Evolutionary conservation across 2,113 vertebrate species (phyloP), one percentile per base, ranked within the genome.

Genomic region (Callopanchax toddi): DNA sequence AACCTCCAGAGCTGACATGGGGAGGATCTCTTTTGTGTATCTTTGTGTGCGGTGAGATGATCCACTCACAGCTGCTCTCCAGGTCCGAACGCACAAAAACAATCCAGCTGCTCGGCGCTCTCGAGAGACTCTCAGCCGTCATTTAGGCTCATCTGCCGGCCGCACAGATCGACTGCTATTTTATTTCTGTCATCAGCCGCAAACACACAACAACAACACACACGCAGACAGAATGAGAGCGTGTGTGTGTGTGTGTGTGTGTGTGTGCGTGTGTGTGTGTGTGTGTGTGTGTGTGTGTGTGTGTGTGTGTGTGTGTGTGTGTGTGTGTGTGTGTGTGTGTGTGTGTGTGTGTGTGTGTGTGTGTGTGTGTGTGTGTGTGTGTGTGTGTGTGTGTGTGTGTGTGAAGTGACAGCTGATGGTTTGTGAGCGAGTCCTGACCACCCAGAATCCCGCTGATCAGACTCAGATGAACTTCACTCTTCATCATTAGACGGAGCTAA

Each of bases 61-160:
- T 87, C 74, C 74, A 74, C 84, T 83, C 67, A 81, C 94, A 94
- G 93, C 92, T 94, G 94, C 92, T 92, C 87, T 85, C 84, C 86
- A 89, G 89, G 86, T 89, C 87, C 61, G 12, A 40, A 57, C 44
- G 48, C 29, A n/a, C 56, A 66, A 49, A 58, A 36, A 48, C 12
- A 12, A 82, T 5, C 77, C 89, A 87, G 82, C 82, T 78, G 74
- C 65, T 71, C 16, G 23, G 15, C 3, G 52, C 88, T 93, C 94
- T 92, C 93, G 44, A 65, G 93, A 93, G 93, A 85, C 89, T 71
- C 77, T 81, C 89, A 88, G 90, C 90, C 90, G 88, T 94, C 90
- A 92, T 93, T 91, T 90, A 92, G 91, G 86, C 91, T 89, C 93
- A 94, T 94, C 93, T 94, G 91, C 91, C 84, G 86, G 87, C 79